phyloP scores from a whole-genome alignment of 2,797 vertebrate species.

The Phataginus tetradactyla region DNA sequence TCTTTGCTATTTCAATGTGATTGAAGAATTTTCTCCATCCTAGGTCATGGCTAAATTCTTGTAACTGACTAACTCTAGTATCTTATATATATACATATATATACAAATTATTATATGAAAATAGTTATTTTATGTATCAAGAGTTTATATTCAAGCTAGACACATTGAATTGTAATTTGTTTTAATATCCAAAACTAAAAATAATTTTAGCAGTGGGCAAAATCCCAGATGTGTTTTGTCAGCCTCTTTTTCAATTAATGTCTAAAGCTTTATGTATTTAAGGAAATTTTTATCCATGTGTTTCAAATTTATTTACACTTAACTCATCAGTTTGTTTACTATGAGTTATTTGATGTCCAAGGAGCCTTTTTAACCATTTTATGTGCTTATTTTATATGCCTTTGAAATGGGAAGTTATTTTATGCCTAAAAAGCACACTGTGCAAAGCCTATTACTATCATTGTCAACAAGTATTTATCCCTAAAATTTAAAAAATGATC shows the following conservation, averaged over 20 bases:
- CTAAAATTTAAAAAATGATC: conserved; percentile 59
- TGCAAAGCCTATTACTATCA: conserved; percentile 35
- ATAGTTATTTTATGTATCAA: conserved; percentile 67
- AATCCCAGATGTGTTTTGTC: conserved; percentile 77
- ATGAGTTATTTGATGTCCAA: conserved; percentile 78
- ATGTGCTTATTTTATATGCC: conserved; percentile 64
- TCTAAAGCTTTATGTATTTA: conserved; percentile 78
- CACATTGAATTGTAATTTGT: conserved; percentile 70
- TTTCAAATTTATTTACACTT: conserved; percentile 83
- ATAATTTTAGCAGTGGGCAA: conserved; percentile 75
- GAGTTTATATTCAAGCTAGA: conserved; percentile 57
- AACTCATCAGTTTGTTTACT: conserved; percentile 77
- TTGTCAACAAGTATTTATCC: conserved; percentile 65
- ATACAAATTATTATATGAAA: background rate
- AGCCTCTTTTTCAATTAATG: conserved; percentile 75
- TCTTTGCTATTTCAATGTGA: conserved; percentile 30
- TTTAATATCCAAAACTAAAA: conserved; percentile 78
- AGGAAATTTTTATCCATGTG: conserved; percentile 80
- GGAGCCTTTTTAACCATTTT: conserved; percentile 77
- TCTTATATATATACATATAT: background rate
- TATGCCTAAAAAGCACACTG: conserved; percentile 54
- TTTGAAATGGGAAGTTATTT: conserved; percentile 64
- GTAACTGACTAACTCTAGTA: conserved; percentile 20
- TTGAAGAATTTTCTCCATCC: conserved; percentile 38
- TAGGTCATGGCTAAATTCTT: conserved; percentile 3